Evolutionary conservation across 2,888 invertebrate species (phyloP).

Genomic region (Sphecodes monilicornis): DNA sequence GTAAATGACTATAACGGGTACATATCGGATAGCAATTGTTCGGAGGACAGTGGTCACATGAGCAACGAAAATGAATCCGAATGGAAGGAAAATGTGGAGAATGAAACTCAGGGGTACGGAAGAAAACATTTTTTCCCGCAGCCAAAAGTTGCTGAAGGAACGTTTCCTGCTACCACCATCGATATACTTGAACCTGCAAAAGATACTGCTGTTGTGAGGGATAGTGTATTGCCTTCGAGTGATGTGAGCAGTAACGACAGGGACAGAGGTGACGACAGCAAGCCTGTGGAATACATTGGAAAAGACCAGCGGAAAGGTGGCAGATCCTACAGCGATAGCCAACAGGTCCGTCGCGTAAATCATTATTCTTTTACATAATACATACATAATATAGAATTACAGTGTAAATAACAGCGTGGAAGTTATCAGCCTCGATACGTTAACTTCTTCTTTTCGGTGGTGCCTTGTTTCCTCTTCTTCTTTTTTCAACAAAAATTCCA

Average conservation of each 20-base stretch:
- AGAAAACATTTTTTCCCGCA: slow-evolving; percentile 73
- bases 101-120: slow-evolving; percentile 61
- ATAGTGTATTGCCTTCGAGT: slow-evolving; percentile 71
- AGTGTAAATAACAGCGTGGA: too few species aligned
- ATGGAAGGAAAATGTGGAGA: slow-evolving; percentile 76
- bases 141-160: slow-evolving; percentile 62
- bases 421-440: too few species aligned
- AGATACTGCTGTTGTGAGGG: slow-evolving; percentile 58
- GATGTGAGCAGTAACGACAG: slow-evolving; percentile 77
- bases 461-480: too few species aligned
- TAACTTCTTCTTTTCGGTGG: too few species aligned
- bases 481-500: too few species aligned
- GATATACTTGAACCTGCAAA: slow-evolving; percentile 67
- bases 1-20: slow-evolving; percentile 76
- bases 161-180: slow-evolving; percentile 75
- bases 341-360: slow-evolving; percentile 68
- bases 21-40: slow-evolving; percentile 88
- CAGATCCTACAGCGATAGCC: slow-evolving; percentile 49
- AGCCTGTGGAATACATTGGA: slow-evolving; percentile 6
- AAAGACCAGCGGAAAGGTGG: slow-evolving; percentile 53
- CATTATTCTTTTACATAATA: not conserved
- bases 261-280: slow-evolving; percentile 60
- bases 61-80: slow-evolving; percentile 89
- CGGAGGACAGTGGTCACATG: slow-evolving; percentile 93
- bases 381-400: not conserved